Evolutionary conservation across 2,113 vertebrate genomes (phyloP), one percentile per base, ranked within the genome.

Genomic region (Lota lota): DNA sequence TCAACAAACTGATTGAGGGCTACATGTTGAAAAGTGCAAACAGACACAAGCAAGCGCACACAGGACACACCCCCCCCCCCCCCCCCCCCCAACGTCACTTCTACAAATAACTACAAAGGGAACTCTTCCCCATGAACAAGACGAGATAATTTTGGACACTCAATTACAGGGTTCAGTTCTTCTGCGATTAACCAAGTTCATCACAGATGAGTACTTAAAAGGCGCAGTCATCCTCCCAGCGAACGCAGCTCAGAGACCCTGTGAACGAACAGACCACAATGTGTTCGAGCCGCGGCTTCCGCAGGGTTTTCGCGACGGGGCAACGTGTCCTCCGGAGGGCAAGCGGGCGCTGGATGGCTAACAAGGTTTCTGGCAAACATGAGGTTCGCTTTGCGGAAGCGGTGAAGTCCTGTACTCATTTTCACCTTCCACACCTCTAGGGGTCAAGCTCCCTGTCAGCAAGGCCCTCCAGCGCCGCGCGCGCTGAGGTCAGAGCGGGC

Each of bases 1-100:
- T 47, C 40, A 47, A 33, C 28, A 5, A 33, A 69, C 64, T 18
- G 4, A 62, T 66, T 78, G 77, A 68, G 78, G 68, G 66, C 65
- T 18, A 17, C 33, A 21, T 47, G 28, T 47, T 40, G 17, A 61
- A 60, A 60, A 50, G 17, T 50, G 22, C 50, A 61, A 15, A 20
- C 24, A 22, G 16, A 20, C 28, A 28, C n/a, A 19, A 24, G 17
- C 60, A 4, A 28, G 40, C 36, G 2, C 18, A 14, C 19, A 17
- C 33, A 15, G 15, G 28, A 64, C 62, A 40, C 5, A 51, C 61
- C 22, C 76, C 6, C 36, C 0, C 40, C 12, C 33, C 20, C 64
- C 53, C 47, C 17, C 21, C 22, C 24, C 4, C 62, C 18, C 19
- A 64, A 56, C 65, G 10, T 28, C 12, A 3, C 22, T 54, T 69